Evolutionary conservation across 2,113 vertebrate genomes (phyloP), one percentile per base, ranked within the genome.

Genomic region (Erinaceus europaeus): DNA sequence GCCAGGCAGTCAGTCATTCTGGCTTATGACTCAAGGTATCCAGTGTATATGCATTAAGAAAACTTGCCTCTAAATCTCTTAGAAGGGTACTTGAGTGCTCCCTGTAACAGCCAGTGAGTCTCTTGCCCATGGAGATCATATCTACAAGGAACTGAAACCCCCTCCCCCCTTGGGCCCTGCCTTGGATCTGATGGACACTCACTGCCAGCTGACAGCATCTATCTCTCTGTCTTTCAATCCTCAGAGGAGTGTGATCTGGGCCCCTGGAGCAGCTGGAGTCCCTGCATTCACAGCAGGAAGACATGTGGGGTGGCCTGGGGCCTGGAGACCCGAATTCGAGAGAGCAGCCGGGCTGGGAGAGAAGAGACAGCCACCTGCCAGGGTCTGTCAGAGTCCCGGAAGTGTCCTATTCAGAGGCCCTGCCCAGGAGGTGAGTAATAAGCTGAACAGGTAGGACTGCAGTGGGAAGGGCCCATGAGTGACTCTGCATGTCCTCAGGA

Each of bases 191-290:
- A 74, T 68, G 67, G 69, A 18, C 6, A 6, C 44, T 67, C 38
- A 25, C 23, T 57, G 21, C 52, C 48, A 15, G 14, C 11, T 80
- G 64, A 77, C 15, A 57, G 46, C 1, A 1, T 71, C 50, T 46
- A 34, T 89, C 72, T 89, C 20, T 89, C 67, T 75, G 42, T 83
- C 12, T 48, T 62, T 80, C 55, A 4, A 2, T 23, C 48, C 34
- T 29, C 81, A 96, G 95, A 95, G 32, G 90, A 95, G 17, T 95
- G 94, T 89, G 94, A 94, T 42, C 82, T 44, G 11, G 72, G 94
- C 34, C 83, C 93, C 36, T 96, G 95, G 95, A 87, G 94, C 61
- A 64, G 44, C 93, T 96, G 95, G 95, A 89, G 95, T 53, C 89
- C 89, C 40, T 96, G 94, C 40, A 89, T 15, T 0, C 87, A 85